These are phyloP conservation scores for Hipposideros larvatus DNA, from an alignment of 2,797 vertebrate species.

Conservation along the genomic window DNA sequence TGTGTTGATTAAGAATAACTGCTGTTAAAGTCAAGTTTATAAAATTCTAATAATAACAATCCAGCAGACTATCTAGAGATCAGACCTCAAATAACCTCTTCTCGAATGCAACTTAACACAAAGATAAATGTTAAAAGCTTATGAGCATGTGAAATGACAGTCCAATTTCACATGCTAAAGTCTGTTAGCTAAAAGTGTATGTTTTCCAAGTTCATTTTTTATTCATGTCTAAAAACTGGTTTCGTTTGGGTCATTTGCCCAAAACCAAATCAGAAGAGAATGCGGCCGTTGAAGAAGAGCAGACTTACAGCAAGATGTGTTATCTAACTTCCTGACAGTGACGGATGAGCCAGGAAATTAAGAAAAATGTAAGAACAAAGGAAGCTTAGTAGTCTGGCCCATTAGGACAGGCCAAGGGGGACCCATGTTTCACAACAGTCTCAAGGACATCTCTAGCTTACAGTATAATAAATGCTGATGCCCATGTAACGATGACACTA, in stretches of 20 bases:
- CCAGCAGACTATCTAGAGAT: neutral
- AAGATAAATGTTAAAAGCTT: neutral
- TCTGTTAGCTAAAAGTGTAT: conserved; percentile 4
- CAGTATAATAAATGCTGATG: neutral
- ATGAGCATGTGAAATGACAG: neutral
- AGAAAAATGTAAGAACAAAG: conserved; percentile 66
- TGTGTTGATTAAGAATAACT: neutral
- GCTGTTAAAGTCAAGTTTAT: conserved; percentile 18
- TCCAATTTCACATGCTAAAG: neutral
- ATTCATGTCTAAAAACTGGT: conserved; percentile 10
- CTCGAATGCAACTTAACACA: neutral
- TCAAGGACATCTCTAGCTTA: neutral
- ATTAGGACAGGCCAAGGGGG: neutral
- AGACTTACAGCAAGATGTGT: conserved; percentile 45
- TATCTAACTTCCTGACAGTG: conserved; percentile 73
- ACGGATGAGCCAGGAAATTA: conserved; percentile 72
- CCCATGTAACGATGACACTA: neutral
- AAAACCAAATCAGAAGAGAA: conserved; percentile 62
- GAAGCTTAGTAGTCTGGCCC: neutral
- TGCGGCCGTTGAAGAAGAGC: neutral
- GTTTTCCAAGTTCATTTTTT: conserved; percentile 28
- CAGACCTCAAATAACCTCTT: conserved; percentile 19
- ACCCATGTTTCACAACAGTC: neutral
- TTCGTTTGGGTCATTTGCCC: conserved; percentile 46
- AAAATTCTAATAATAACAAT: neutral